Base-by-base conservation (phyloP, 2,113 vertebrate genomes). In the Pseudorhombus dupliciocellatus region DNA sequence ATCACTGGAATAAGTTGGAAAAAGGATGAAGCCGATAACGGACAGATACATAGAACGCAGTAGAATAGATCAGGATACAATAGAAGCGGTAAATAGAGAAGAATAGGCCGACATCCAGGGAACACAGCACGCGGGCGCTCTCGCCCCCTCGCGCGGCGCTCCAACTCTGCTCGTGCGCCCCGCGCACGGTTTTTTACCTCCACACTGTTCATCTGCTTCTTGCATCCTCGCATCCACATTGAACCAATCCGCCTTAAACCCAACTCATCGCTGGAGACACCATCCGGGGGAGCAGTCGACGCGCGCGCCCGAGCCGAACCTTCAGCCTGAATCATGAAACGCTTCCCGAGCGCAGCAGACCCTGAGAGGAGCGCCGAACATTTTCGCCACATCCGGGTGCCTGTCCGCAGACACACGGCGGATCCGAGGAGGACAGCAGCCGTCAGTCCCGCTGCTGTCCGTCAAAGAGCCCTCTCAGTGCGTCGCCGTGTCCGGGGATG, bases 181-280 rank as follows among this genome's bases (percentile, higher is more conserved):
- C 71, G 31, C 66, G 73, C 75, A 52, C 66, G 2, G 59, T 59
- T n/a, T 55, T 86, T 91, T 94, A 93, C 93, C 93, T 94, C 92
- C 88, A 83, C 84, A 89, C 90, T 87, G 91, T 87, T 93, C 92
- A 89, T 93, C 90, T 89, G 91, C 86, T 84, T 86, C 89, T 84
- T 89, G 87, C 94, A 94, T 93, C 85, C 90, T 92, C 90, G 74
- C 85, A 82, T 93, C 91, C 84, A 90, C 92, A 92, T 93, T 63
- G 90, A 94, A 92, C 81, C 81, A 18, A 69, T 64, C 53, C 79
- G 79, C 80, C 74, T 87, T 55, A 89, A 69, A 87, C 87, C 85
- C 90, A 90, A 86, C 82, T 83, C 85, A 85, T 88, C 42, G 83
- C 58, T 66, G 83, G 80, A 76, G 21, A 37, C 11, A 37, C 9